phyloP scores from a whole-genome alignment of 2,113 vertebrate species.

The Jacana jacana region DNA sequence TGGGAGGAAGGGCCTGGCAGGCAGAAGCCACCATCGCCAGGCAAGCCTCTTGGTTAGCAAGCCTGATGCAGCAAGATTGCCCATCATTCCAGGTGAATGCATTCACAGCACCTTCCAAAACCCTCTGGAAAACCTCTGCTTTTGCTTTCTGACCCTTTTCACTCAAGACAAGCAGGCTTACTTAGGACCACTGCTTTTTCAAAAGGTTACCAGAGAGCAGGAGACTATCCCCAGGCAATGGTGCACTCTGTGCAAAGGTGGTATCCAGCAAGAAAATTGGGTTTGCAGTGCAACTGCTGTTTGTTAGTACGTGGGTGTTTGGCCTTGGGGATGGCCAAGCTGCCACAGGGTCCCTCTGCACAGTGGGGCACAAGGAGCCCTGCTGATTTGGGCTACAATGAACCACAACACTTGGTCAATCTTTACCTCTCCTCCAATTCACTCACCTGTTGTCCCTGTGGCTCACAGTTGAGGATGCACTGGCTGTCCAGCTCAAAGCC shows the following conservation, averaged over 20 bases:
- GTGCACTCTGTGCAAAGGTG: rapidly evolving
- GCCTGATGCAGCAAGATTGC: not conserved
- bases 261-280: not conserved
- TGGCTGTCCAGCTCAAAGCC: slow-evolving; percentile 82
- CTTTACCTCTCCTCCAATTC: not conserved
- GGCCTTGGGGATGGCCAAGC: not conserved
- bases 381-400: not conserved
- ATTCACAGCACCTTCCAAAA: not conserved
- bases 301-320: not conserved
- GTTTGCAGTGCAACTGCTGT: not conserved
- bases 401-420: rapidly evolving
- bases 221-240: not conserved
- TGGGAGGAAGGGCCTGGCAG: not conserved
- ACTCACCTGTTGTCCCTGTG: slow-evolving; percentile 76
- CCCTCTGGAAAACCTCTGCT: not conserved
- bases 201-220: not conserved
- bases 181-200: not conserved
- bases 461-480: slow-evolving; percentile 84
- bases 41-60: not conserved
- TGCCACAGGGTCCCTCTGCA: rapidly evolving
- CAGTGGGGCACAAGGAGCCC: not conserved
- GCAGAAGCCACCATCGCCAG: not conserved
- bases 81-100: not conserved
- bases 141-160: not conserved
- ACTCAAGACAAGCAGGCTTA: not conserved